Evolutionary conservation across 2,888 invertebrate species (phyloP).

Genomic region (Spodoptera littoralis): DNA sequence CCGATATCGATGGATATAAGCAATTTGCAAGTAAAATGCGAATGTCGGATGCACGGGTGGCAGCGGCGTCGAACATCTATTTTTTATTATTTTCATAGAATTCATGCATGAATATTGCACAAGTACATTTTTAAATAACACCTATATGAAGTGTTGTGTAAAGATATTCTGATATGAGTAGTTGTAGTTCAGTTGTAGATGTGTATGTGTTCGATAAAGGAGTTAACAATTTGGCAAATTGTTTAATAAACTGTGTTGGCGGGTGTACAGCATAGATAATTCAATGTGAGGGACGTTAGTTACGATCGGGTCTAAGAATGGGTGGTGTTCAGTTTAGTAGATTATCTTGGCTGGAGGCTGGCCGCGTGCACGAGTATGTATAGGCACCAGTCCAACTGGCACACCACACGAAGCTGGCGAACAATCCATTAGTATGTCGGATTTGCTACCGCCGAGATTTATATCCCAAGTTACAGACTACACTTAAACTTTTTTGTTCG

Average conservation of each 20-base stretch:
- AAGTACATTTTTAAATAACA: constrained; percentile 48
- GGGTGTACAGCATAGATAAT: constrained; percentile 63
- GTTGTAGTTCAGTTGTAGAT: constrained; percentile 27
- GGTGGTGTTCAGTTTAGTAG: constrained; percentile 70
- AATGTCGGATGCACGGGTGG: constrained; percentile 75
- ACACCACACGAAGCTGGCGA: constrained; percentile 71
- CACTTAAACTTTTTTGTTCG: constrained; percentile 56
- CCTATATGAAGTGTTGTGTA: constrained; percentile 39
- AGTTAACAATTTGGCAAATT: constrained; percentile 40
- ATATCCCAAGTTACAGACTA: constrained; percentile 65
- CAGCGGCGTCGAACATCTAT: constrained; percentile 61
- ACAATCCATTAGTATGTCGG: constrained; percentile 82
- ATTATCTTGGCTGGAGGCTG: constrained; percentile 76
- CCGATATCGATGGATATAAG: constrained; percentile 82
- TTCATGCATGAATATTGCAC: constrained; percentile 71
- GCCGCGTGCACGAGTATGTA: constrained; percentile 63
- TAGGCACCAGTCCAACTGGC: constrained; percentile 82
- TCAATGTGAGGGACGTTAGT: constrained; percentile 64
- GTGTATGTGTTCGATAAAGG: constrained; percentile 30
- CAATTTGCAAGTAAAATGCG: constrained; percentile 87
- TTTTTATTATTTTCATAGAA: constrained; percentile 77
- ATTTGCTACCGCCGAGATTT: constrained; percentile 74
- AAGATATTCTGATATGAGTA: not conserved
- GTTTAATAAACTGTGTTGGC: constrained; percentile 55
- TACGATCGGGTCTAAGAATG: constrained; percentile 66